Evolutionary conservation across 2,113 vertebrate genomes (phyloP), one percentile per base, ranked within the genome.

Genomic region (Romanogobio albipinnatus): DNA sequence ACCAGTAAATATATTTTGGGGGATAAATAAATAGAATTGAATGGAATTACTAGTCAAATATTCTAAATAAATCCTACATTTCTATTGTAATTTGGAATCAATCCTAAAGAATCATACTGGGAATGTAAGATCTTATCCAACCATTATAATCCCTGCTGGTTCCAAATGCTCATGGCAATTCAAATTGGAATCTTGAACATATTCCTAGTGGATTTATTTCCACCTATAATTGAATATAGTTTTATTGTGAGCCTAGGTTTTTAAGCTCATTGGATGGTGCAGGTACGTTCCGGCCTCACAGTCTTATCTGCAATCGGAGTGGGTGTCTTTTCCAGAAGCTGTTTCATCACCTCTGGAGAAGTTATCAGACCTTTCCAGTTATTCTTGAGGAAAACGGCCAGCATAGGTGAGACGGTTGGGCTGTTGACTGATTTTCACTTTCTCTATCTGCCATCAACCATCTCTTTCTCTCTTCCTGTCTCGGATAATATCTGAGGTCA

Each of bases 361-460:
- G 70, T 84, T 53, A 80, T 78, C 81, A 62, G 76, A 82, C 36
- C 77, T 88, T 87, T 87, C 22, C 59, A 86, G 62, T 85, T 62
- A 51, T 47, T 73, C 49, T 82, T 70, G 14, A 49, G 15, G 45
- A 76, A 76, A 59, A 33, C 49, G 58, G 51, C 33, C 29, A 36
- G 59, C 5, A 62, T 43, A 68, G 61, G 56, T 82, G 79, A 19
- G 2, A 17, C 22, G 83, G 81, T 84, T 87, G 83, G 85, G 83
- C 85, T 33, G 29, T 45, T 84, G 24, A 78, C 61, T 83, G 43
- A 33, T 71, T 33, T 58, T 53, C 71, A 43, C n/a, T 45, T 79
- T 79, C 22, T 79, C 17, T 79, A 79, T 79, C 36, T 79, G 33
- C 6, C 56, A 61, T 79, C 53, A 78, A 24, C 76, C 22, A 14